Conservation (phyloP, 2,113 vertebrate species). For the Baryphthengus martii region DNA sequence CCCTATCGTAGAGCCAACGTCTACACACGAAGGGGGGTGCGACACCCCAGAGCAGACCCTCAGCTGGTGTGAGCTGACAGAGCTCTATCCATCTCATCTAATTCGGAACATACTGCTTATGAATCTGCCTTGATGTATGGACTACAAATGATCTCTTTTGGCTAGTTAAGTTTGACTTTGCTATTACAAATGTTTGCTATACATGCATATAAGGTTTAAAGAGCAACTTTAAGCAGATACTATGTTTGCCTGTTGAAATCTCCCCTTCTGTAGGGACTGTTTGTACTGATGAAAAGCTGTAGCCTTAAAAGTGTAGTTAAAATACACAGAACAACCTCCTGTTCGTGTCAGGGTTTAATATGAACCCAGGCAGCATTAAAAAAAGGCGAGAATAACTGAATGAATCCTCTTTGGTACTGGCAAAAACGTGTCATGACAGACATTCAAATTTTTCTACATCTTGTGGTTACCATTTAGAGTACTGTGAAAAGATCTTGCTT, state of each 20-base stretch:
- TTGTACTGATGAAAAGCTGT: not conserved
- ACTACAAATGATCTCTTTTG: not conserved
- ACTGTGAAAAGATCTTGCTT: not conserved
- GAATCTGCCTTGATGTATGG: not conserved
- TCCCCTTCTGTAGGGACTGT: not conserved
- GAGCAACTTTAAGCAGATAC: not conserved
- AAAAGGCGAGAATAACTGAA: not conserved
- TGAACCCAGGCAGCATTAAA: not conserved
- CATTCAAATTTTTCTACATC: not conserved
- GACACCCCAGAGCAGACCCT: rapidly evolving
- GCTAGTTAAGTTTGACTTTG: not conserved
- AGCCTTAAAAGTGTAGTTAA: not conserved
- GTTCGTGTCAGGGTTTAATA: not conserved
- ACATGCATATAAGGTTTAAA: not conserved
- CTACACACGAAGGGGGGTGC: rapidly evolving
- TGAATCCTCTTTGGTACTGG: not conserved
- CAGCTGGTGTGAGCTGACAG: not conserved
- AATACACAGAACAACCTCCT: not conserved
- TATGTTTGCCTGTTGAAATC: not conserved
- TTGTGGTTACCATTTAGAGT: not conserved
- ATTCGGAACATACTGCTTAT: not conserved
- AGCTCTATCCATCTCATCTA: not conserved
- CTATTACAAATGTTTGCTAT: not conserved
- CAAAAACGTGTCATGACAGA: not conserved
- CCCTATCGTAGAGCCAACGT: not conserved